phyloP scores from a whole-genome alignment of 2,888 invertebrate species.

The Idaea biselata region DNA sequence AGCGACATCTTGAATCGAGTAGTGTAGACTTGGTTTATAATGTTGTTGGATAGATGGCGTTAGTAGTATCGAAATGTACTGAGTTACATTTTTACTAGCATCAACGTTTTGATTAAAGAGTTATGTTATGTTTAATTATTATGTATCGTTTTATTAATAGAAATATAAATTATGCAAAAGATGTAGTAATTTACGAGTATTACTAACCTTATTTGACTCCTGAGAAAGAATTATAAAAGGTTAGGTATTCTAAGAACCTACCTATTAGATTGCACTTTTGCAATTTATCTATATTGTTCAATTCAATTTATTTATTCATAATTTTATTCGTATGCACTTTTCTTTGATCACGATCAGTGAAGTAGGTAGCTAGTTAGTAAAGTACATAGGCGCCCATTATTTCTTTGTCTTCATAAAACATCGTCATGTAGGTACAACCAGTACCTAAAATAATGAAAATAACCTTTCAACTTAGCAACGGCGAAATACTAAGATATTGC shows the following conservation, averaged over 20 bases:
- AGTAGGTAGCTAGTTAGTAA: background rate
- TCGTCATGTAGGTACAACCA: background rate
- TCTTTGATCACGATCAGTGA: background rate
- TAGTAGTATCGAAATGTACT: constrained; percentile 16
- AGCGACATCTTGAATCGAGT: constrained; percentile 51
- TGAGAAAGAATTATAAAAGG: no score
- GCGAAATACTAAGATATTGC: constrained; percentile 6
- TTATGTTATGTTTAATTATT: no score
- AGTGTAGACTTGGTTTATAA: constrained; percentile 30
- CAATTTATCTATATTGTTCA: no score
- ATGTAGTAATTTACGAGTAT: no score
- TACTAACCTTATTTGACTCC: no score
- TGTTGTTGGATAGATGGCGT: constrained; percentile 45
- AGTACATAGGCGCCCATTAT: background rate
- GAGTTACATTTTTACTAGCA: constrained; percentile 7
- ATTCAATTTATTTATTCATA: no score
- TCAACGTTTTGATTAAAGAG: no score
- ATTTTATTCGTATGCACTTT: no score
- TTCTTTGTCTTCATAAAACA: background rate
- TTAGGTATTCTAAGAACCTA: no score
- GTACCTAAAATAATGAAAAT: background rate
- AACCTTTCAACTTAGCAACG: background rate
- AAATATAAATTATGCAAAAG: no score
- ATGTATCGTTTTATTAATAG: no score
- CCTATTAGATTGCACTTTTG: no score